Conservation (phyloP, 2,888 invertebrate species). For the Campopleginae sp. region DNA sequence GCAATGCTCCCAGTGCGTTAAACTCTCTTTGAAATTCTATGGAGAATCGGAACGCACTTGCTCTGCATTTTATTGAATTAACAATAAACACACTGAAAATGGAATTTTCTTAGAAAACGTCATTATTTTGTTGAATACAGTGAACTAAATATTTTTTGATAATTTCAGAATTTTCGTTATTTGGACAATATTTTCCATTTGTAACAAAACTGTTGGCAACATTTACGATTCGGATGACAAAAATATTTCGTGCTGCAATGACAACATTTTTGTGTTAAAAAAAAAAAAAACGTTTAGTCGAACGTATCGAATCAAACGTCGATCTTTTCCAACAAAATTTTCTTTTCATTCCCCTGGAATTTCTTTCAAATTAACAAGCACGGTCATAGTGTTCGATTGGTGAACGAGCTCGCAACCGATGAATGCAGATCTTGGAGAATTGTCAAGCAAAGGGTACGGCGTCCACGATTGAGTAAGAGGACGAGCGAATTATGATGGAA, state of each 20-base stretch:
- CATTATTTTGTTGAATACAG: too few species aligned
- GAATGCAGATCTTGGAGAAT: not conserved
- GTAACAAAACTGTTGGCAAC: too few species aligned
- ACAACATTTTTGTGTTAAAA: too few species aligned
- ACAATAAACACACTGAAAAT: not conserved
- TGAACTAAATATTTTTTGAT: too few species aligned
- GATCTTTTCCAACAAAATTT: too few species aligned
- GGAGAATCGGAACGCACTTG: not conserved
- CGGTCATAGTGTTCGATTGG: not conserved
- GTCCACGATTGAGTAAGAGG: not conserved
- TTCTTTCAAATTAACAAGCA: not conserved
- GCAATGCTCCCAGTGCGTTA: not conserved
- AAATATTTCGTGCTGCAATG: too few species aligned
- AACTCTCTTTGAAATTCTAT: not conserved
- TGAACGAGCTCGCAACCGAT: not conserved
- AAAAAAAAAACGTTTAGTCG: too few species aligned
- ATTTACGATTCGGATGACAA: too few species aligned
- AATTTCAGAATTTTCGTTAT: too few species aligned
- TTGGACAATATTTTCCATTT: too few species aligned
- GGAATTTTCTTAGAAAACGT: not conserved
- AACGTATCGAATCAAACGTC: too few species aligned
- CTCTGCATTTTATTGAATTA: not conserved
- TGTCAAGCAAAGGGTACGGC: not conserved
- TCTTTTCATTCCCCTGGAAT: too few species aligned
- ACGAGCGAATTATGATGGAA: slow-evolving; percentile 26